Percentiles rank a stretch among this genome's conserved stretches.
phyloP scores from a whole-genome alignment of 1,140 invertebrate genomes.

The Stegodyphus mimosarum region DNA sequence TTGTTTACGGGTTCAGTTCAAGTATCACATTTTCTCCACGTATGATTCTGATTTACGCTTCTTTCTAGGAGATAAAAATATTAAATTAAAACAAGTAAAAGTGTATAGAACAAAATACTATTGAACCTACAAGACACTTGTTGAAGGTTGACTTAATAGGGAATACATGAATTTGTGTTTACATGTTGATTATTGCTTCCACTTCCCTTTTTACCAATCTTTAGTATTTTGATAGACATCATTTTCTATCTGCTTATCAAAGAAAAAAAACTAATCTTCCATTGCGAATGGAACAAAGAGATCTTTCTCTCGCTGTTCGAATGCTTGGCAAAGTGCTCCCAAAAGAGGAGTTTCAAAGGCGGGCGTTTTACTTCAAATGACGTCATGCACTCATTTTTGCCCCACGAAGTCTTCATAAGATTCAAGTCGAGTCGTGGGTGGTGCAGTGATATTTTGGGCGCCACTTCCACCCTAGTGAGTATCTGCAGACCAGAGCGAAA shows the following conservation, averaged over 20 bases:
- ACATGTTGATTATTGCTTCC: too few species aligned
- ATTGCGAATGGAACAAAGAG: conserved; percentile 28
- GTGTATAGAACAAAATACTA: neutral
- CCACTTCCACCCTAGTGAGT: conserved; percentile 26
- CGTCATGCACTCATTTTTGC: conserved; percentile 52
- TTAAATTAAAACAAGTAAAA: neutral
- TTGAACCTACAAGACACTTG: neutral
- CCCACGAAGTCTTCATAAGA: conserved; percentile 43
- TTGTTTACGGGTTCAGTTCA: too few species aligned
- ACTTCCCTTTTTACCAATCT: neutral
- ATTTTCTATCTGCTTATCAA: conserved; percentile 2
- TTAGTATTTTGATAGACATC: neutral
- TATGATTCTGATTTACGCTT: too few species aligned
- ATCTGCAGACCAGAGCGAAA: conserved; percentile 26
- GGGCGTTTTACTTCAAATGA: conserved; percentile 24
- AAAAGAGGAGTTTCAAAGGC: conserved; percentile 51
- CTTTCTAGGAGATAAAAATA: neutral
- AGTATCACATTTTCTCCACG: too few species aligned
- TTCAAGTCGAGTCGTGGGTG: conserved; percentile 50
- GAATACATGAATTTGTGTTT: neutral
- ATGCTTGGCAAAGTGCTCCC: conserved; percentile 37
- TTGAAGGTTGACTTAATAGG: neutral
- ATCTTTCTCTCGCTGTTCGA: conserved; percentile 16
- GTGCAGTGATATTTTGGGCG: conserved; percentile 54
- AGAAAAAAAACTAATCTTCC: conserved; percentile 11